Conservation (phyloP, 2,888 invertebrate genomes). For the Synergus gifuensis region DNA sequence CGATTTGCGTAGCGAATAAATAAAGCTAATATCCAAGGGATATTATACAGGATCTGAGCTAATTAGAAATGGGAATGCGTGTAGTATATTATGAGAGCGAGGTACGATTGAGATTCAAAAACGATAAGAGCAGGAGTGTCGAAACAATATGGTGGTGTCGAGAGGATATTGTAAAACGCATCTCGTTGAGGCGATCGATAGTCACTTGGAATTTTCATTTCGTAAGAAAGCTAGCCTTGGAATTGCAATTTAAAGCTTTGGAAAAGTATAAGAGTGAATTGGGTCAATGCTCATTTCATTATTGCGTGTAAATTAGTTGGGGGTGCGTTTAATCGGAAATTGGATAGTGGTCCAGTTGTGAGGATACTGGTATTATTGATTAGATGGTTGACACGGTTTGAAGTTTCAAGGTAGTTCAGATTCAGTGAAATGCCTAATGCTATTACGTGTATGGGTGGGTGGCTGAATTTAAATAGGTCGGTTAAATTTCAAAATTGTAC, state of each 20-base stretch:
- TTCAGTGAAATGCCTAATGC: background rate
- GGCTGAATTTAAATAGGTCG: too few species aligned
- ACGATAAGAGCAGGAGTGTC: slow-evolving; percentile 3
- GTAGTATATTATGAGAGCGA: slow-evolving; percentile 14
- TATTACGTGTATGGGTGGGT: too few species aligned
- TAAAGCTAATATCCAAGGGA: background rate
- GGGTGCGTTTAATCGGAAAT: slow-evolving; percentile 30
- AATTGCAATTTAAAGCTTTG: slow-evolving; percentile 1
- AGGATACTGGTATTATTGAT: slow-evolving; percentile 20
- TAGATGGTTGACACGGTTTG: slow-evolving; percentile 20
- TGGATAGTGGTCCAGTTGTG: slow-evolving; percentile 30
- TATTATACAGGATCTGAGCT: background rate
- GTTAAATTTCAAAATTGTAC: too few species aligned
- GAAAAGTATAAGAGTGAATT: slow-evolving; percentile 13
- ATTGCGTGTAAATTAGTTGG: slow-evolving; percentile 23
- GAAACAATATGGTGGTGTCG: slow-evolving; percentile 11
- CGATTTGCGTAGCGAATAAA: too few species aligned
- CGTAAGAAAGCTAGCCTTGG: slow-evolving; percentile 29
- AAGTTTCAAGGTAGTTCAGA: background rate
- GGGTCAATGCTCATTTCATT: slow-evolving; percentile 27
- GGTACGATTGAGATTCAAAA: slow-evolving; percentile 9
- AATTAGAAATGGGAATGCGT: background rate
- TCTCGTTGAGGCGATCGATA: slow-evolving; percentile 9
- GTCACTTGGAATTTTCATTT: slow-evolving; percentile 17
- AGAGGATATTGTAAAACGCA: slow-evolving; percentile 30